Evolutionary conservation across 2,113 vertebrate genomes (phyloP).

Genomic region (Gallinago jamesoni): DNA sequence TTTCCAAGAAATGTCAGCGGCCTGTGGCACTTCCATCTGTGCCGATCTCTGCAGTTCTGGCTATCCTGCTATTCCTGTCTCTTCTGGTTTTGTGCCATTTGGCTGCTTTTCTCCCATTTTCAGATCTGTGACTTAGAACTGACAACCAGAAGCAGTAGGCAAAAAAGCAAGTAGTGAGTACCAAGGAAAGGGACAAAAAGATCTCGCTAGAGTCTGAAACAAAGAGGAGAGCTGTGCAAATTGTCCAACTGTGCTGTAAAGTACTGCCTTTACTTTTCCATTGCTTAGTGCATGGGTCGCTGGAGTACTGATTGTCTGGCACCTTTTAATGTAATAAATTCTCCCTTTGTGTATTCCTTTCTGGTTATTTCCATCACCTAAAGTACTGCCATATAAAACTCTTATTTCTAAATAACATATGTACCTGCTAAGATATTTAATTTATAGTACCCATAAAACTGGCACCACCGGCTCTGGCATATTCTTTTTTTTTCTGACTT

Average conservation of each 20-base stretch:
- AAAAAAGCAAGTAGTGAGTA: background rate
- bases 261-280: background rate
- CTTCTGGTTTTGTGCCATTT: background rate
- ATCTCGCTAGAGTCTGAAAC: background rate
- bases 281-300: background rate
- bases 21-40: background rate
- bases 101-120: background rate
- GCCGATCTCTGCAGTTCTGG: background rate
- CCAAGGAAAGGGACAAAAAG: background rate
- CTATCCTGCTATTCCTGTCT: background rate
- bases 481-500: background rate
- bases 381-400: background rate
- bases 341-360: background rate
- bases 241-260: background rate
- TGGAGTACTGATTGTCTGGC: background rate
- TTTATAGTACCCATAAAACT: conserved; percentile 36
- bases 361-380: background rate
- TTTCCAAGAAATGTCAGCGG: background rate
- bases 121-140: background rate
- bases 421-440: background rate
- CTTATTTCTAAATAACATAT: conserved; percentile 4
- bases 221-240: background rate
- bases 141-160: background rate
- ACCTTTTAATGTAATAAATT: conserved; percentile 17
- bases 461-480: background rate